Evolutionary conservation across 2,797 vertebrate species (phyloP).

Genomic region (Carcharodon carcharias): DNA sequence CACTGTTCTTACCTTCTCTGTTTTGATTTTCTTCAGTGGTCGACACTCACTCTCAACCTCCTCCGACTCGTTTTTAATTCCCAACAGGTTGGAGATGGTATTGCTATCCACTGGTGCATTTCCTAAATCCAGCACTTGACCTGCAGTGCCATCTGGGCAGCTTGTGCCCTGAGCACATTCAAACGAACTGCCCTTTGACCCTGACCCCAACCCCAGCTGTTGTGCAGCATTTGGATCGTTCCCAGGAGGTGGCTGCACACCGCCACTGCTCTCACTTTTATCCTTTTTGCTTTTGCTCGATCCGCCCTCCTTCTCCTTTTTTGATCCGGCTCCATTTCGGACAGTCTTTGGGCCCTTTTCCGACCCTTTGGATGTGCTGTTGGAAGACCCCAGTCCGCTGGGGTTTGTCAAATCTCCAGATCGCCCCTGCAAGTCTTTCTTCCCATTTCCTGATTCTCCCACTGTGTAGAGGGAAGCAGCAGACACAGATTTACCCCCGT

Average conservation of each 20-base stretch:
- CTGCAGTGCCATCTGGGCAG: conserved; percentile 68
- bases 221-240: conserved; percentile 67
- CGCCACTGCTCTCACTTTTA: conserved; percentile 67
- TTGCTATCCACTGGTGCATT: conserved; percentile 92
- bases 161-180: conserved; percentile 68
- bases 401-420: conserved; percentile 72
- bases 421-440: conserved; percentile 85
- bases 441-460: conserved; percentile 69
- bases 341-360: conserved; percentile 86
- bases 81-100: conserved; percentile 81
- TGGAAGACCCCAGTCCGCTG: conserved; percentile 57
- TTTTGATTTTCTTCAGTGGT: conserved; percentile 88
- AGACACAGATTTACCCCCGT: conserved; percentile 78
- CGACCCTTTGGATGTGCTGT: conserved; percentile 70
- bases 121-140: conserved; percentile 62
- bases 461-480: conserved; percentile 66
- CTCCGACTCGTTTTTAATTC: conserved; percentile 84
- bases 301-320: conserved; percentile 88
- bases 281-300: conserved; percentile 94
- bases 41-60: conserved; percentile 89
- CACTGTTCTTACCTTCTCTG: conserved; percentile 81
- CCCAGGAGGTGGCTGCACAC: conserved; percentile 51
- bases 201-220: conserved; percentile 62
- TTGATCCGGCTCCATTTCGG: conserved; percentile 75
- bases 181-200: conserved; percentile 74